phyloP scores from a whole-genome alignment of 1,140 invertebrate species.

The Philopotamus ludificatus region DNA sequence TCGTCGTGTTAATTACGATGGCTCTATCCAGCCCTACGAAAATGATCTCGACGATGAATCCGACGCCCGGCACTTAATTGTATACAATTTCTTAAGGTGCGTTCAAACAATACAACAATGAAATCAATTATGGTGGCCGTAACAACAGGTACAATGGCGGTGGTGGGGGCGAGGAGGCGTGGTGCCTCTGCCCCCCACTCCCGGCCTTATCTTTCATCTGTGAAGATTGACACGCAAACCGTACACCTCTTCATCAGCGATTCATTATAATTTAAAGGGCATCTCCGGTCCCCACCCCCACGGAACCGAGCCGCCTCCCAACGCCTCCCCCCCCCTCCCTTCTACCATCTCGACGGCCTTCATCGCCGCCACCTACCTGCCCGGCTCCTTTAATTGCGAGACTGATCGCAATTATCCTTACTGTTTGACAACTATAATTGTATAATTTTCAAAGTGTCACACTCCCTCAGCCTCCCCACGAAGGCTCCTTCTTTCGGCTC shows the following conservation, averaged over 20 bases:
- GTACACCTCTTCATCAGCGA: neutral
- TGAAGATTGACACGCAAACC: neutral
- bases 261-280: neutral
- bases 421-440: conserved; percentile 12
- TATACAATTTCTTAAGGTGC: neutral
- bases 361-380: neutral
- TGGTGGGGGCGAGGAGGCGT: neutral
- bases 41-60: neutral
- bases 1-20: no score
- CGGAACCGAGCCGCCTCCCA: neutral
- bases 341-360: no score
- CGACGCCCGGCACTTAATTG: neutral
- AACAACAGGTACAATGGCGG: neutral
- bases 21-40: no score
- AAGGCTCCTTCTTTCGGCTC: neutral
- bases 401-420: conserved; percentile 16
- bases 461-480: neutral
- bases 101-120: neutral
- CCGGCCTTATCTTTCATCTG: conserved; percentile 3
- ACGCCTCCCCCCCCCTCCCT: no score
- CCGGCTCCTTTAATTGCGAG: neutral
- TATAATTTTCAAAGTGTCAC: neutral
- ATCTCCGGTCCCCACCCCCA: neutral
- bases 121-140: neutral
- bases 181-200: no score